A percentile compares a stretch with the other conserved stretches of the same genome.
Evolutionary conservation across 2,113 vertebrate genomes (phyloP).

Genomic region (Rattus rattus): DNA sequence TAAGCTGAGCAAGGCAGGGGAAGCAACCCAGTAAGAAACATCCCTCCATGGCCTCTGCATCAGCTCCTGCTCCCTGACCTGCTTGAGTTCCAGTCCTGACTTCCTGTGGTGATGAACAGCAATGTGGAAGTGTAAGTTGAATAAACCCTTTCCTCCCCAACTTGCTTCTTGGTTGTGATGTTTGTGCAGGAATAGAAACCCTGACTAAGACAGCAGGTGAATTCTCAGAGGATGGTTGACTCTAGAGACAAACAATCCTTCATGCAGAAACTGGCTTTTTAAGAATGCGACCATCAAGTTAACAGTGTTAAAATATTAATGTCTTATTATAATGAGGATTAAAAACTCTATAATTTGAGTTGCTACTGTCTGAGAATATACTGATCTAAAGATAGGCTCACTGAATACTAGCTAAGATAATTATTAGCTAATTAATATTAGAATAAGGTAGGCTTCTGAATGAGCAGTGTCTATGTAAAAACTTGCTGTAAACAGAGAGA

Average conservation of each 20-base stretch:
- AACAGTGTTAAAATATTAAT: neutral
- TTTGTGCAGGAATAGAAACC: no score
- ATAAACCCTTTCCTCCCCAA: no score
- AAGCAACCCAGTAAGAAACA: no score
- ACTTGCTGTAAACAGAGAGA: neutral
- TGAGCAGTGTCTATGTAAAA: neutral
- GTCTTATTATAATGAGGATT: neutral
- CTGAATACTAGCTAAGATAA: neutral
- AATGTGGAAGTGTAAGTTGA: no score
- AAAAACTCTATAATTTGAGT: neutral
- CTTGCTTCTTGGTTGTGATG: no score
- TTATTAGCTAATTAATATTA: neutral
- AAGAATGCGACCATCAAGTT: neutral
- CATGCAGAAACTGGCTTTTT: neutral
- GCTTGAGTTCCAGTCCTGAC: no score
- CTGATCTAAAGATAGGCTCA: neutral
- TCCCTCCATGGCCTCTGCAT: no score
- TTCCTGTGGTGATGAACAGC: no score
- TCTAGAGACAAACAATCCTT: neutral
- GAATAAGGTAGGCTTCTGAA: neutral
- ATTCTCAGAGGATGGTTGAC: neutral
- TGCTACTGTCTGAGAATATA: neutral
- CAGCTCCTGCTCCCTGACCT: no score
- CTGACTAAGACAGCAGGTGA: no score
- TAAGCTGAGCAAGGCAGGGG: no score